Evolutionary conservation across 2,113 vertebrate species (phyloP), one percentile per base, ranked within the genome.

Genomic region (Pterocles gutturalis): DNA sequence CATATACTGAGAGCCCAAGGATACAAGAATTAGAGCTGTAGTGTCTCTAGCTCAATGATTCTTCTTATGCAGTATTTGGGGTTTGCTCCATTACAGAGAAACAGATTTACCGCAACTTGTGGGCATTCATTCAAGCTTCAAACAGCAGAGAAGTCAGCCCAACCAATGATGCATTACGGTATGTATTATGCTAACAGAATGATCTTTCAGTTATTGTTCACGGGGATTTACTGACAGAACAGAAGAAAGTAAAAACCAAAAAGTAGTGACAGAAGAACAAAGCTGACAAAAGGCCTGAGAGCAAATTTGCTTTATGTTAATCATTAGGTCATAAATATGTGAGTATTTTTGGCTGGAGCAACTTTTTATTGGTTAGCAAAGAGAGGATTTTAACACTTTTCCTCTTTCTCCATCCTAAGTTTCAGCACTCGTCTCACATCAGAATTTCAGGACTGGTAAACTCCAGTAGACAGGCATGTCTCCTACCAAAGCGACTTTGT

Each of bases 161-260:
- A 86, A 73, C 66, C 54, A 90, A 73, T 49, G 83, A 95, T 49
- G 64, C 67, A 77, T 77, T 86, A 36, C n/a, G 61, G 64, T 70
- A 77, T 80, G 92, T 88, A 90, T 96, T 85, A 89, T 58, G 89
- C 43, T 69, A 96, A 88, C 41, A 90, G 70, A 92, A 95, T 62
- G 60, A 92, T 90, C 58, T 89, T 92, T 77, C 90, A 3, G 5
- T 61, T 95, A 82, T 46, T 93, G 81, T 71, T 97, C 77, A 81
- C 41, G 60, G 58, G 72, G 61, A 90, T 86, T 89, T 95, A 66
- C 64, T 62, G 89, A 93, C 75, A 90, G 79, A 7, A 92, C 34
- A 41, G 41, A 41, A 41, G 9, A 82, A 14, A 84, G 34, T 46
- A 60, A 94, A 92, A 71, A 95, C 83, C 17, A 3, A 85, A 78